phyloP scores from a whole-genome alignment of 2,113 vertebrate genomes.

The Anas platyrhynchos region DNA sequence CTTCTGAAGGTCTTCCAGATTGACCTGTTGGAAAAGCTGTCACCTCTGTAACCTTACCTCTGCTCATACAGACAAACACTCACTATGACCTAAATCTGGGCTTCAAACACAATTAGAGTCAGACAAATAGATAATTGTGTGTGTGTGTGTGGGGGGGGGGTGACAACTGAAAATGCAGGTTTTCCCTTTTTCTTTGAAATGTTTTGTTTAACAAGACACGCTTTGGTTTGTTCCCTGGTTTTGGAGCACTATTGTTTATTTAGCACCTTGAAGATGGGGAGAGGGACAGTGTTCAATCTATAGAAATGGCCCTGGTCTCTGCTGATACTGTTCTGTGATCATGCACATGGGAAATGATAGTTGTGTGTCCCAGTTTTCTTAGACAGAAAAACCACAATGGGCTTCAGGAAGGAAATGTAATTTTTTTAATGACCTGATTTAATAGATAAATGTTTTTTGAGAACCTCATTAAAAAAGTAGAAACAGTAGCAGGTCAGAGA shows the following conservation, averaged over 20 bases:
- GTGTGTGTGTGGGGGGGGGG: too few relatives aligned
- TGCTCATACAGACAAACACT: not conserved
- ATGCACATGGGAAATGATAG: not conserved
- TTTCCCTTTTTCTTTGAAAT: not conserved
- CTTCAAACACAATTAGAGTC: not conserved
- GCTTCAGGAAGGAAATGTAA: constrained; percentile 17
- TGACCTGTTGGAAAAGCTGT: not conserved
- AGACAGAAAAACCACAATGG: not conserved
- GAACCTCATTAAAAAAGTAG: constrained; percentile 26
- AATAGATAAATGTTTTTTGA: constrained; percentile 44
- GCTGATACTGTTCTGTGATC: not conserved
- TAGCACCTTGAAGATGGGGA: not conserved
- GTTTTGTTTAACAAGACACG: not conserved
- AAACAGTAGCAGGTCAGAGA: constrained; percentile 30
- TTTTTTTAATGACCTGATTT: constrained; percentile 59
- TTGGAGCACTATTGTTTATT: not conserved
- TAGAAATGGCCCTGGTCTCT: not conserved
- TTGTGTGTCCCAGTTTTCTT: constrained; percentile 25
- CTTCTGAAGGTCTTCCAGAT: not conserved
- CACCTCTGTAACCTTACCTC: not conserved
- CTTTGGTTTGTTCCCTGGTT: not conserved
- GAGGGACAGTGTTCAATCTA: not conserved
- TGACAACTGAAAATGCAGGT: not conserved
- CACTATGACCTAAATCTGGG: not conserved
- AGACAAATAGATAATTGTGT: not conserved